Evolutionary conservation across 2,113 vertebrate species (phyloP).

Genomic region (Peromyscus maniculatus): DNA sequence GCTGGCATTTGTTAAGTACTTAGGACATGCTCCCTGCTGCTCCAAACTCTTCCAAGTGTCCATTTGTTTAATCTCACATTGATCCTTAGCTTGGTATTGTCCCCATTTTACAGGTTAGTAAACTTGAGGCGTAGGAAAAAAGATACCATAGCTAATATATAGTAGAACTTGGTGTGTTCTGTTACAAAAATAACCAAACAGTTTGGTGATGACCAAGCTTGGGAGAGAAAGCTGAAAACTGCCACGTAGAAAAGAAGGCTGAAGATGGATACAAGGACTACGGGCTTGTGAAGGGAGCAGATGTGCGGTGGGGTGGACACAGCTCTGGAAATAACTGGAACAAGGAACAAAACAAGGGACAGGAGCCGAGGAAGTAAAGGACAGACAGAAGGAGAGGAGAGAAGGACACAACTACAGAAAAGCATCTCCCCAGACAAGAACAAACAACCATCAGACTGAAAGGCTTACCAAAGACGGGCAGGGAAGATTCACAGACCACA

Average conservation of each 20-base stretch:
- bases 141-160: background rate
- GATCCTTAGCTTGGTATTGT: background rate
- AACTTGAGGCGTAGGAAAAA: conserved; percentile 18
- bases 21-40: background rate
- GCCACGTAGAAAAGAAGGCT: background rate
- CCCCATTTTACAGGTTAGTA: background rate
- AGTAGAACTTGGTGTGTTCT: conserved; percentile 2
- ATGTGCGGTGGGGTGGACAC: background rate
- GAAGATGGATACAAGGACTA: background rate
- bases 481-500: background rate
- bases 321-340: background rate
- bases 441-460: conserved; percentile 18
- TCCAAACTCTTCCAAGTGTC: background rate
- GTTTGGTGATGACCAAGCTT: background rate
- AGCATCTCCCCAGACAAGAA: conserved; percentile 2
- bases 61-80: background rate
- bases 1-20: background rate
- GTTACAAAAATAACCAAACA: conserved; percentile 8
- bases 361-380: background rate
- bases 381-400: conserved; percentile 24
- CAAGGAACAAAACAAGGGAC: background rate
- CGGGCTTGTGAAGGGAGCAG: background rate
- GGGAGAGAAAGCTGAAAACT: background rate
- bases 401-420: conserved; percentile 34
- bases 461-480: background rate